phyloP scores from a whole-genome alignment of 2,888 invertebrate species.

The Drosophila quasianomalipes region DNA sequence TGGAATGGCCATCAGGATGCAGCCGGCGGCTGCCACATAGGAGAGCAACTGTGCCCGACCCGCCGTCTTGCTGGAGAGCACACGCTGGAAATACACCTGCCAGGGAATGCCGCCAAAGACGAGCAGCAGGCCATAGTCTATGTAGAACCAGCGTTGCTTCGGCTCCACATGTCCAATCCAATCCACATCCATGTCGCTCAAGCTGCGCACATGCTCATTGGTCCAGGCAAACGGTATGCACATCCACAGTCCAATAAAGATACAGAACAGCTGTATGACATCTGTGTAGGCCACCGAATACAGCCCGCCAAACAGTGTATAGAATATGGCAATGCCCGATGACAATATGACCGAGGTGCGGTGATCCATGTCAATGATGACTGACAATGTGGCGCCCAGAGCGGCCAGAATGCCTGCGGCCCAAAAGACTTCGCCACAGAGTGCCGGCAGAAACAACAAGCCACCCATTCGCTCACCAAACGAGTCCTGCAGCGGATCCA shows the following conservation, averaged over 20 bases:
- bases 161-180: slow-evolving; percentile 94
- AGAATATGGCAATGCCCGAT: slow-evolving; percentile 98
- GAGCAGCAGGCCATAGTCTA: slow-evolving; percentile 95
- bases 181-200: slow-evolving; percentile 93
- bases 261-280: slow-evolving; percentile 98
- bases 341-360: slow-evolving; percentile 96
- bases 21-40: slow-evolving; percentile 97
- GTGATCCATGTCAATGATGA: slow-evolving; percentile 98
- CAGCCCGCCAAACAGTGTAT: slow-evolving; percentile 98
- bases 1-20: slow-evolving; percentile 98
- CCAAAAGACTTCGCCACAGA: slow-evolving; percentile 99
- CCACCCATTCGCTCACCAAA: slow-evolving; percentile 99
- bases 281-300: slow-evolving; percentile 99
- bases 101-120: slow-evolving; percentile 98
- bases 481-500: slow-evolving; percentile 98
- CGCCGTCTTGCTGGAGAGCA: slow-evolving; percentile 97
- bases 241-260: slow-evolving; percentile 99
- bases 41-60: slow-evolving; percentile 96
- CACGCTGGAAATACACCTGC: slow-evolving; percentile 99
- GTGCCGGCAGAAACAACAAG: slow-evolving; percentile 96
- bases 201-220: slow-evolving; percentile 93
- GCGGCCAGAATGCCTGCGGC: slow-evolving; percentile 99
- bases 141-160: slow-evolving; percentile 91
- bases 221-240: slow-evolving; percentile 98
- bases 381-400: slow-evolving; percentile 97